phyloP scores from a whole-genome alignment of 2,113 vertebrate species.

The Ptilonorhynchus violaceus region DNA sequence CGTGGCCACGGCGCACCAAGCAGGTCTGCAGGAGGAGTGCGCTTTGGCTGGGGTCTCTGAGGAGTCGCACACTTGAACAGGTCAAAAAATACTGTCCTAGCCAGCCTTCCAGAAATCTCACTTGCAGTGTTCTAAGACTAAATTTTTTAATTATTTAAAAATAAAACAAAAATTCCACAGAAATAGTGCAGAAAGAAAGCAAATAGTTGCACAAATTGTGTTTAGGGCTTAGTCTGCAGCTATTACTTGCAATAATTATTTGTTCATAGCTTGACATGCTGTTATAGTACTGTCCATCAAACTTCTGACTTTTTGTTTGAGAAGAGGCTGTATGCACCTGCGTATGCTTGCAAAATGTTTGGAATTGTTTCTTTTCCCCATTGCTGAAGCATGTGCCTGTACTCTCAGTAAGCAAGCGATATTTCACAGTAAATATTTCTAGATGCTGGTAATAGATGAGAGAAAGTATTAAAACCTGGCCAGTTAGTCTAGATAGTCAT shows the following conservation, averaged over 20 bases:
- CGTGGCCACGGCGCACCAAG: background rate
- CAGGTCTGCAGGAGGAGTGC: background rate
- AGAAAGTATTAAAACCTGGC: constrained; percentile 61
- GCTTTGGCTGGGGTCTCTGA: background rate
- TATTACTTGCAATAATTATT: constrained; percentile 24
- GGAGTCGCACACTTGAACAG: constrained; percentile 20
- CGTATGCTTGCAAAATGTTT: constrained; percentile 30
- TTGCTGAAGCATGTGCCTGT: constrained; percentile 44
- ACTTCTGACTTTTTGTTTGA: background rate
- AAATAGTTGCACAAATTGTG: constrained; percentile 48
- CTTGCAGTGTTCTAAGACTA: constrained; percentile 47
- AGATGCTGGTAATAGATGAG: constrained; percentile 53
- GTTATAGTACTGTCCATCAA: background rate
- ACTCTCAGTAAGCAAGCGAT: constrained; percentile 47
- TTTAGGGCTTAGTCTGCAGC: constrained; percentile 46
- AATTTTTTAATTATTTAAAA: constrained; percentile 50
- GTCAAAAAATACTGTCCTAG: background rate
- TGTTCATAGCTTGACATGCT: constrained; percentile 27
- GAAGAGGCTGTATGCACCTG: constrained; percentile 26
- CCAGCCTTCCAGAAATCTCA: constrained; percentile 51
- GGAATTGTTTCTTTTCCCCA: constrained; percentile 13
- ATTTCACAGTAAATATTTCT: constrained; percentile 53
- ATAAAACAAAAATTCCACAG: background rate
- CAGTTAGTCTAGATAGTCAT: constrained; percentile 56
- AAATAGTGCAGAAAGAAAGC: constrained; percentile 42